Conservation (phyloP, 1,140 invertebrate genomes). For the Calliphora vicina region DNA sequence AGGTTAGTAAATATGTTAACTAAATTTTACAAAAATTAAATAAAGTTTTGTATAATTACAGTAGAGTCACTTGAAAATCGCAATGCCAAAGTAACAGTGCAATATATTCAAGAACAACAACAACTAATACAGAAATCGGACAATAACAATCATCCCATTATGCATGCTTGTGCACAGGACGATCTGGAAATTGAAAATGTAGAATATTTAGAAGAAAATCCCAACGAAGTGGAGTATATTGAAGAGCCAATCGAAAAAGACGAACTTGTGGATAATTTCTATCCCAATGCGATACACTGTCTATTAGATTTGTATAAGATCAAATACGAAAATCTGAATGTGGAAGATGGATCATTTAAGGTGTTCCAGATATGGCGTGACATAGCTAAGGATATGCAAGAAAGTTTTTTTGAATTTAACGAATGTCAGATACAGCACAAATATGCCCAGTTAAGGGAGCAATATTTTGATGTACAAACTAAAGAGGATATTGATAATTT, state of each 20-base stretch:
- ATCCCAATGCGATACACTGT: constrained; percentile 39
- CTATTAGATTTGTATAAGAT: constrained; percentile 32
- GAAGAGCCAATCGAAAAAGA: neutral
- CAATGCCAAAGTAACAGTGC: constrained; percentile 16
- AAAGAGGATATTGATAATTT: constrained; percentile 34
- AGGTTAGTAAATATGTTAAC: neutral
- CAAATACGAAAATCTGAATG: constrained; percentile 10
- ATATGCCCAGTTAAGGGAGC: neutral
- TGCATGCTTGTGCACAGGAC: neutral
- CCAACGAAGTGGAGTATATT: neutral
- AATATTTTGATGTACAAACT: constrained; percentile 22
- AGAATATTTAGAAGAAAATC: constrained; percentile 36
- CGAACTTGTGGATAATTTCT: constrained; percentile 24
- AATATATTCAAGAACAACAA: constrained; percentile 19
- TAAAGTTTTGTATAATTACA: neutral
- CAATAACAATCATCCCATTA: neutral
- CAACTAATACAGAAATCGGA: neutral
- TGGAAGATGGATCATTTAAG: neutral
- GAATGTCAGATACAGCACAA: constrained; percentile 25
- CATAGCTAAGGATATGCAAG: constrained; percentile 37
- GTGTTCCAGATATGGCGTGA: constrained; percentile 19
- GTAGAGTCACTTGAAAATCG: neutral
- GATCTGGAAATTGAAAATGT: constrained; percentile 34
- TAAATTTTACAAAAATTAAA: neutral
- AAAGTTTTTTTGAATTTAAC: constrained; percentile 37